A percentile compares a stretch with the other conserved stretches of the same genome.
Evolutionary conservation across 2,797 vertebrate species (phyloP).

Genomic region (Gephyroberyx darwinii): DNA sequence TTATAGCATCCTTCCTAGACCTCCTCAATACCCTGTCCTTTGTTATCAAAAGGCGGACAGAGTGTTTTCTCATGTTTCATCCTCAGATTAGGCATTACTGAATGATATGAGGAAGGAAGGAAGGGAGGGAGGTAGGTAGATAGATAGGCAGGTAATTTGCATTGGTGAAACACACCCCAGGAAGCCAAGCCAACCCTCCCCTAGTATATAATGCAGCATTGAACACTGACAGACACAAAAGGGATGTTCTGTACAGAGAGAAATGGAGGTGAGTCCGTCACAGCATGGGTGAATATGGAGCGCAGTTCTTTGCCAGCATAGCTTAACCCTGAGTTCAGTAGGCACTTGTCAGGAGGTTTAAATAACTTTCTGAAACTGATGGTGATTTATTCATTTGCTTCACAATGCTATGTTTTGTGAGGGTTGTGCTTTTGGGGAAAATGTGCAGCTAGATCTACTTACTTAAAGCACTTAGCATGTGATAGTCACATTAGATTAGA

Average conservation of each 20-base stretch:
- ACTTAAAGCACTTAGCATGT: conserved; percentile 9
- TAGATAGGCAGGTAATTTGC: conserved; percentile 15
- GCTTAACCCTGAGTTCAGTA: not conserved
- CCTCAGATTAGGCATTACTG: not conserved
- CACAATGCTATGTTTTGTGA: not conserved
- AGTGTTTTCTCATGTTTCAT: conserved; percentile 12
- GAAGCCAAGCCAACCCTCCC: no score
- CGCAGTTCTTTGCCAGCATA: not conserved
- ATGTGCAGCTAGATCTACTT: not conserved
- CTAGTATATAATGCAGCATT: not conserved
- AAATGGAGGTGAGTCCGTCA: conserved; percentile 20
- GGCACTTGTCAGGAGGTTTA: not conserved
- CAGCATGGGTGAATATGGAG: not conserved
- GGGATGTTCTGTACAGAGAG: not conserved
- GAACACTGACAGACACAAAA: not conserved
- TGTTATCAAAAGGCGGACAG: not conserved
- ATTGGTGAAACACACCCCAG: not conserved
- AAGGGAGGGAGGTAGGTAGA: no score
- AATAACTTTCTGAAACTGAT: not conserved
- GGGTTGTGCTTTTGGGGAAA: not conserved
- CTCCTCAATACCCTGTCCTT: conserved; percentile 16
- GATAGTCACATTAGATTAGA: not conserved
- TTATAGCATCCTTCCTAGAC: conserved; percentile 12
- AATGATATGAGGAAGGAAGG: conserved; percentile 13
- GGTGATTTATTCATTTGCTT: not conserved